Base-by-base conservation (phyloP, 2,797 vertebrate genomes). In the Arnoldichthys spilopterus region DNA sequence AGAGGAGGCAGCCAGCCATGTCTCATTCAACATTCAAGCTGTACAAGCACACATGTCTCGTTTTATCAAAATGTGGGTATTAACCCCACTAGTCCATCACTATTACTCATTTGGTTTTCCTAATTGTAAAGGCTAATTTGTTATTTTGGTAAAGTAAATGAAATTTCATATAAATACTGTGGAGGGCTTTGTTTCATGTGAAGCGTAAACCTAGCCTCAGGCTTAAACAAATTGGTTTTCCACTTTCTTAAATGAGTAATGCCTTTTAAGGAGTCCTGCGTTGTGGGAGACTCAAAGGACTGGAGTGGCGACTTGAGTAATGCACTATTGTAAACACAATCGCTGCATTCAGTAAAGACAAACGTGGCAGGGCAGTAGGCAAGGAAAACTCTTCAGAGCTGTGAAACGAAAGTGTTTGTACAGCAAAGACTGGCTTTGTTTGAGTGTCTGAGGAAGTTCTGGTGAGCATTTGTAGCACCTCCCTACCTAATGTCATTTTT, bases 211-310 rank as follows among this genome's bases (percentile, higher is more conserved):
- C 84, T 16, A 78, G 69, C 74, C 72, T 76, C 62, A 72, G 24
- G 63, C 82, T 83, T 74, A 81, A 79, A 68, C 70, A 74, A 84
- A 81, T 85, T 67, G 77, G 47, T 85, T 86, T 86, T 84, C 74
- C 76, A 81, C 73, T 77, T 79, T 69, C 76, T 64, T 72, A 78
- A 82, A 79, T 72, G 78, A 79, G 6, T 73, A 81, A 79, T 79
- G 76, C 61, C 78, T 85, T 84, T 85, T 82, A 82, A 85, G 87
- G 85, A 82, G 66, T 64, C 32, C 74, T 79, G 74, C 59, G 77
- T 79, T 79, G 79, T 76, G 68, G 56, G 63, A 68, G 58, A 69
- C 43, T 74, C 43, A 74, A 86, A 75, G 61, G 13, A 45, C 63
- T 73, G 70, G 58, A 79, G 62, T 73, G 51, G 74, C 74, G 30